Evolutionary conservation across 37 sponge, comb jelly and placozoan genomes (phyloP).

Genomic region (Theonella swinhoei): DNA sequence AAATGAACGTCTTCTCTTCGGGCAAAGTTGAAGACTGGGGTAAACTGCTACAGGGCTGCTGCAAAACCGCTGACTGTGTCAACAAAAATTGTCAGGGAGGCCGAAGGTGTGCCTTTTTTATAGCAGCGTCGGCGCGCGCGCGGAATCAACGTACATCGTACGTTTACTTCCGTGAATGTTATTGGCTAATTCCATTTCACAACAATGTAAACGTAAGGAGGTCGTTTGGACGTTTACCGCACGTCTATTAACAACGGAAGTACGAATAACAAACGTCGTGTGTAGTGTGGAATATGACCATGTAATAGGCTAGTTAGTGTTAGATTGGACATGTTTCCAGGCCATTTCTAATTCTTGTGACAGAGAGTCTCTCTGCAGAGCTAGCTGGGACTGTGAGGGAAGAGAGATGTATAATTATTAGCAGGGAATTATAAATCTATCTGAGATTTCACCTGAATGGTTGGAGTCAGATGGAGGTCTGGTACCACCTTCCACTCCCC

Average conservation of each 20-base stretch:
- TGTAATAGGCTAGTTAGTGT: neutral
- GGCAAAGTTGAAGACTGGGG: too few relatives aligned
- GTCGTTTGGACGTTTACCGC: neutral
- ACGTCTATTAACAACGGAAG: neutral
- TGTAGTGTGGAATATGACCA: neutral
- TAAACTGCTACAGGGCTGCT: too few relatives aligned
- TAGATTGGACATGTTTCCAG: neutral
- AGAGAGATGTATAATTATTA: too few relatives aligned
- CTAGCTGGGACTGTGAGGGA: neutral
- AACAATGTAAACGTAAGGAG: neutral
- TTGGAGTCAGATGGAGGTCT: neutral
- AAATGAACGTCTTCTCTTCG: too few relatives aligned
- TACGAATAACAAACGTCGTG: too few relatives aligned
- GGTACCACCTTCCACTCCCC: conserved; percentile 31
- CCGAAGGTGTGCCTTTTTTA: neutral
- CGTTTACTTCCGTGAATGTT: too few relatives aligned
- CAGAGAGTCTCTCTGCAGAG: neutral
- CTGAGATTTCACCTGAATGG: conserved; percentile 15
- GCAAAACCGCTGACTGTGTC: too few relatives aligned
- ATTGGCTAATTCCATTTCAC: neutral
- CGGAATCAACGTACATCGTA: neutral
- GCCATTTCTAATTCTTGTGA: neutral
- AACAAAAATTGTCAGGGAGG: too few relatives aligned
- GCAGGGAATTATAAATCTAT: too few relatives aligned
- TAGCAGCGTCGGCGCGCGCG: neutral